A percentile compares a stretch with the other conserved stretches of the same genome.
Evolutionary conservation across 2,888 invertebrate genomes (phyloP).

Genomic region (Pseudanteris insignis): DNA sequence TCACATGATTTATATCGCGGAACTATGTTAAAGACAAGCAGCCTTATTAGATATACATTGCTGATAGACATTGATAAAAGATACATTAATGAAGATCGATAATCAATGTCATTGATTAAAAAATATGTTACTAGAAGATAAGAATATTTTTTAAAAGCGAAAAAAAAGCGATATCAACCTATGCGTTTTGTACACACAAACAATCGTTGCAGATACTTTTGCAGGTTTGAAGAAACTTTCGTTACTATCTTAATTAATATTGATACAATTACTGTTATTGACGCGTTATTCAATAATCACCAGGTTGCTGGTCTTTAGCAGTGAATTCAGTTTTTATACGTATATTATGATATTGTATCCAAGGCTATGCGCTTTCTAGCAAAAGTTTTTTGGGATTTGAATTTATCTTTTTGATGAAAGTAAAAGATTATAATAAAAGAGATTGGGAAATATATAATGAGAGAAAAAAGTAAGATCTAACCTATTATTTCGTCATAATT

Average conservation of each 20-base stretch:
- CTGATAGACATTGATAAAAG: constrained; percentile 31
- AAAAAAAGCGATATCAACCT: constrained; percentile 7
- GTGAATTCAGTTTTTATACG: constrained; percentile 34
- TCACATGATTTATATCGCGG: constrained; percentile 37
- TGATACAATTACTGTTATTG: constrained; percentile 21
- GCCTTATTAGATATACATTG: constrained; percentile 42
- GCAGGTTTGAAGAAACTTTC: constrained; percentile 21
- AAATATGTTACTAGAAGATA: constrained; percentile 38
- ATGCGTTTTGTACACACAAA: constrained; percentile 39
- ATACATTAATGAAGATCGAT: constrained; percentile 32
- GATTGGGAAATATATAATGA: too few species aligned
- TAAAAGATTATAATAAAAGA: too few species aligned
- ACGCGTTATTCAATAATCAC: constrained; percentile 22
- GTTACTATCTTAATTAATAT: constrained; percentile 20
- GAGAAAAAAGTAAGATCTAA: constrained; percentile 1
- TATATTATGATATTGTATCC: constrained; percentile 30
- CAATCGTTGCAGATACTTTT: constrained; percentile 26
- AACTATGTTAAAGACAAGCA: constrained; percentile 40
- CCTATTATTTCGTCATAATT: constrained; percentile 5
- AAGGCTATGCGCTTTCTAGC: constrained; percentile 41
- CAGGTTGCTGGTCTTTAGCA: constrained; percentile 43
- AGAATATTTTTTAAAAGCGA: constrained; percentile 35
- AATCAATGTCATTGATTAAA: constrained; percentile 38
- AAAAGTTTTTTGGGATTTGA: constrained; percentile 37
- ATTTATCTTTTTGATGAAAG: constrained; percentile 1